A percentile compares a stretch with the other conserved stretches of the same genome.
These are phyloP conservation scores for Holcopasites calliopsidis DNA, from an alignment of 1,140 invertebrate genomes.

Conservation along the genomic window DNA sequence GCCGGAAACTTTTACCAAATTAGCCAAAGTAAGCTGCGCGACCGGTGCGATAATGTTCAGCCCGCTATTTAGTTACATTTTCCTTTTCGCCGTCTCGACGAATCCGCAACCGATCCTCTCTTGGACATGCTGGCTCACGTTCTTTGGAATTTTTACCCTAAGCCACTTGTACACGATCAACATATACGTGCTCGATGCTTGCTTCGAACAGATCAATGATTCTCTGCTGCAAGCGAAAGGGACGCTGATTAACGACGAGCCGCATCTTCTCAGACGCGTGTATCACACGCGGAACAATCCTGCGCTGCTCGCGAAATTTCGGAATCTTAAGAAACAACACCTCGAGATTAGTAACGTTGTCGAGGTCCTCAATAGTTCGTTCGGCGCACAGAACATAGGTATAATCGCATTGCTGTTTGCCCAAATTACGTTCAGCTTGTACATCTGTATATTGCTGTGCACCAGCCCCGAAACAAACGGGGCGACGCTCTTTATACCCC, in stretches of 20 bases:
- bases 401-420: constrained; percentile 62
- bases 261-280: constrained; percentile 66
- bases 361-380: constrained; percentile 59
- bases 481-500: constrained; percentile 45
- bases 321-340: constrained; percentile 63
- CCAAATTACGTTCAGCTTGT: constrained; percentile 71
- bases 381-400: constrained; percentile 56
- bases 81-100: neutral
- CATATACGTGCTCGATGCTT: constrained; percentile 57
- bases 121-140: constrained; percentile 39
- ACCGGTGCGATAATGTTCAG: constrained; percentile 67
- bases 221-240: constrained; percentile 55
- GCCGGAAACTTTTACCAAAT: constrained; percentile 28
- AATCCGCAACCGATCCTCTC: neutral
- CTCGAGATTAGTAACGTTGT: constrained; percentile 65
- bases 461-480: neutral
- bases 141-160: constrained; percentile 51
- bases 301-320: constrained; percentile 61
- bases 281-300: constrained; percentile 69
- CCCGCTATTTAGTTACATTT: constrained; percentile 49
- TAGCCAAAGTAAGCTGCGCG: constrained; percentile 52
- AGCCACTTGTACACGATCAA: constrained; percentile 65
- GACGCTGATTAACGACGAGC: constrained; percentile 55
- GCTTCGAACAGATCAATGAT: constrained; percentile 64
- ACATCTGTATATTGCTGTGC: constrained; percentile 61